Conservation (phyloP, 2,113 vertebrate species). For the Pangasianodon hypophthalmus region DNA sequence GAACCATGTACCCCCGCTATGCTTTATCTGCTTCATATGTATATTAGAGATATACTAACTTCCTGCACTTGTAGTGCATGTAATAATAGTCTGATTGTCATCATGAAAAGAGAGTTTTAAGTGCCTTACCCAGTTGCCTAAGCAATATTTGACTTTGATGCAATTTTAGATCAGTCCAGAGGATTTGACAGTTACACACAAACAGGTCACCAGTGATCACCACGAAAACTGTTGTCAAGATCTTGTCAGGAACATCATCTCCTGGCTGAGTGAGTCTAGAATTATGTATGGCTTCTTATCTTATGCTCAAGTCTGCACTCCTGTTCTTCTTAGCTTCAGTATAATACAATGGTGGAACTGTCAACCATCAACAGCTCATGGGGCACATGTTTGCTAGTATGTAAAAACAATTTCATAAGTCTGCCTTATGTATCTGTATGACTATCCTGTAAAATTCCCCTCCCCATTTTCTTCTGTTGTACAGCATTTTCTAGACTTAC, state of each 20-base stretch:
- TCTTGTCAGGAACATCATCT: neutral
- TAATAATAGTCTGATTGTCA: neutral
- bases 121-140: neutral
- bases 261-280: neutral
- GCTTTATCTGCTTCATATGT: neutral
- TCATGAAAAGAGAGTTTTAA: neutral
- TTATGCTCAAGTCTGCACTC: neutral
- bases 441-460: neutral
- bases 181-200: neutral
- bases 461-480: neutral
- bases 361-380: neutral
- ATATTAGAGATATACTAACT: neutral
- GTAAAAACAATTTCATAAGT: neutral
- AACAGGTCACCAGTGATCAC: neutral
- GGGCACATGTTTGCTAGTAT: neutral
- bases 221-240: neutral
- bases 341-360: neutral
- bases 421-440: neutral
- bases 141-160: neutral
- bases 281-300: conserved; percentile 3
- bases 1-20: neutral
- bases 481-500: neutral
- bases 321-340: neutral
- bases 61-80: neutral
- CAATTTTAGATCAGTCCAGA: neutral